Percentiles rank a stretch among this genome's conserved stretches.
Evolutionary conservation across 2,888 invertebrate species (phyloP).

Genomic region (Diploptera punctata): DNA sequence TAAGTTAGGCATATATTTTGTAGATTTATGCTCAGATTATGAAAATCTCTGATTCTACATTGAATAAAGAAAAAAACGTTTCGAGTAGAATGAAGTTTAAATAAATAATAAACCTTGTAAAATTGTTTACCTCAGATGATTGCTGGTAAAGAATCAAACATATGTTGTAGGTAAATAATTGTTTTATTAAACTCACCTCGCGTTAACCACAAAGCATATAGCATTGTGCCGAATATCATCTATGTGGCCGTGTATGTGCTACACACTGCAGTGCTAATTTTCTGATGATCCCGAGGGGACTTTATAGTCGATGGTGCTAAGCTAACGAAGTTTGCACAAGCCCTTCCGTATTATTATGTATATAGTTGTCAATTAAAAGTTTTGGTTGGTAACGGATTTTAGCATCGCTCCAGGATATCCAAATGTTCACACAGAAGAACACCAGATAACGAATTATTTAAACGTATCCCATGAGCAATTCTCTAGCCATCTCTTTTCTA

Average conservation of each 20-base stretch:
- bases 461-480: conserved; percentile 4
- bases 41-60: too few relatives aligned
- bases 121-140: too few relatives aligned
- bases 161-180: too few relatives aligned
- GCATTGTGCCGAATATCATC: not conserved
- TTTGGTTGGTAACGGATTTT: conserved; percentile 23
- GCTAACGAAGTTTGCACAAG: conserved; percentile 28
- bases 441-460: conserved; percentile 15
- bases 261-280: conserved; percentile 27
- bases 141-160: too few relatives aligned
- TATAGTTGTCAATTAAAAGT: conserved; percentile 35
- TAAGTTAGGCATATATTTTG: too few relatives aligned
- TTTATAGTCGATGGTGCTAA: conserved; percentile 31
- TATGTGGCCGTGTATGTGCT: not conserved
- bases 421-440: conserved; percentile 12
- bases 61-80: too few relatives aligned
- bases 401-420: conserved; percentile 18
- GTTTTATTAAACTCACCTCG: not conserved
- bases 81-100: too few relatives aligned
- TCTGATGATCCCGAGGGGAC: conserved; percentile 29
- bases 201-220: not conserved
- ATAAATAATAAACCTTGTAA: too few relatives aligned
- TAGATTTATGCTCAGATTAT: too few relatives aligned
- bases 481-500: too few relatives aligned
- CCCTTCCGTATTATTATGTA: conserved; percentile 24